Evolutionary conservation across 2,113 vertebrate genomes (phyloP).

Genomic region (Struthidea cinerea): DNA sequence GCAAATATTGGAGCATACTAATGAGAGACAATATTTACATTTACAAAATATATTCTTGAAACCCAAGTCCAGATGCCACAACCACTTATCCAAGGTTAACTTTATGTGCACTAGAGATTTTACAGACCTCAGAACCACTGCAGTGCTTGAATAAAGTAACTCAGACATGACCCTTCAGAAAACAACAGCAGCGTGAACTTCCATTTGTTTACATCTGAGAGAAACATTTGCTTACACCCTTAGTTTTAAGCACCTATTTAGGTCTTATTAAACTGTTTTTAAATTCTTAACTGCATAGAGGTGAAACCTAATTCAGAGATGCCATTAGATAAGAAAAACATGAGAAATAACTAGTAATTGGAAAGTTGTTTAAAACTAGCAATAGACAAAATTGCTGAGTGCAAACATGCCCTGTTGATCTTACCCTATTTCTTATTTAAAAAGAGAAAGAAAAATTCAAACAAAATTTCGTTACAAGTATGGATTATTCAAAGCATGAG

Average conservation of each 20-base stretch:
- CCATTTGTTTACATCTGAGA: background rate
- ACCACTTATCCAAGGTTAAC: background rate
- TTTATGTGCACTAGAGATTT: background rate
- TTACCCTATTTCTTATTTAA: background rate
- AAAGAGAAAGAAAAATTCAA: background rate
- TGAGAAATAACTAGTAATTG: background rate
- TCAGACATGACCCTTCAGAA: background rate
- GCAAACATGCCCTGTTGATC: background rate
- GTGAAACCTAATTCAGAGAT: background rate
- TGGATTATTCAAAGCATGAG: background rate
- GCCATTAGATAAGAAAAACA: background rate
- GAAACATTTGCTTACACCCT: background rate
- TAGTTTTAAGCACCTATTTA: background rate
- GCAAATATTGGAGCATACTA: background rate
- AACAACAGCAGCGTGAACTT: background rate
- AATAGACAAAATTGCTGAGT: background rate
- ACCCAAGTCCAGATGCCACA: background rate
- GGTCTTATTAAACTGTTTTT: background rate
- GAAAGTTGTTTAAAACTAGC: background rate
- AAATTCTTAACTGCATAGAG: background rate
- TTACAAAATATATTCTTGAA: background rate
- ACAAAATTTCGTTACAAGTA: background rate
- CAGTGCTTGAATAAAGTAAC: background rate
- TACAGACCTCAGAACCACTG: background rate
- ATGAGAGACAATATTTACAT: background rate